Percentiles rank a stretch among this genome's conserved stretches.
Conservation (phyloP, 2,888 invertebrate species). For the Polydrusus cervinus region DNA sequence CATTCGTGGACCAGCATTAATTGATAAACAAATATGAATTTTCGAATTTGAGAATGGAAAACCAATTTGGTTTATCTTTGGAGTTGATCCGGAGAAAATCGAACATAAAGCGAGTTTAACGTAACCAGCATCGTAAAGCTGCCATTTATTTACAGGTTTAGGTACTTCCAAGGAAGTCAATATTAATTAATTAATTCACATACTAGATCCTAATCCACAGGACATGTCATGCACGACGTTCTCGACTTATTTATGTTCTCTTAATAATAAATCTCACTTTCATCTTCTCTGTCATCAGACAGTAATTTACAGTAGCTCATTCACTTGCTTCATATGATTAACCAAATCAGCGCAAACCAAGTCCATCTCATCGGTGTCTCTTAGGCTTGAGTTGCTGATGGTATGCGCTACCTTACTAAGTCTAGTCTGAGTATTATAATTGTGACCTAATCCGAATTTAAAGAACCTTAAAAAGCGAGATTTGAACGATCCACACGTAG, state of each 20-base stretch:
- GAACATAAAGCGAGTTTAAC: too few species aligned
- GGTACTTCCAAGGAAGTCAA: too few species aligned
- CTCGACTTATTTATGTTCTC: not conserved
- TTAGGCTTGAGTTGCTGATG: conserved; percentile 85
- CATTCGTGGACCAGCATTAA: too few species aligned
- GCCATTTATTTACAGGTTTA: too few species aligned
- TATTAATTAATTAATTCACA: too few species aligned
- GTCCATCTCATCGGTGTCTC: conserved; percentile 81
- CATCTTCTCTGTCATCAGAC: not conserved
- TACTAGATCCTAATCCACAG: too few species aligned
- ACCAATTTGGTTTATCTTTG: too few species aligned
- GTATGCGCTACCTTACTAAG: conserved; percentile 66
- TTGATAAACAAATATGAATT: too few species aligned
- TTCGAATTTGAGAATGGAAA: too few species aligned
- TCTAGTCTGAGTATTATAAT: conserved; percentile 42
- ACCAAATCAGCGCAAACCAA: conserved; percentile 81
- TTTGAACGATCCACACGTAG: conserved; percentile 38
- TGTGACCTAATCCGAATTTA: conserved; percentile 38
- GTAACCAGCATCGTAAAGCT: too few species aligned
- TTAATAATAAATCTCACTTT: conserved; percentile 1
- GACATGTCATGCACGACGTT: too few species aligned
- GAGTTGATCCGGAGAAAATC: too few species aligned
- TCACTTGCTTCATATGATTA: conserved; percentile 80
- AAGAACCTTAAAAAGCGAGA: conserved; percentile 42
- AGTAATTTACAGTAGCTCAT: conserved; percentile 64